A percentile compares a stretch with the other conserved stretches of the same genome.
These are phyloP conservation scores for Aleiodes leptofemur DNA, from an alignment of 2,888 invertebrate species.

Conservation along the genomic window DNA sequence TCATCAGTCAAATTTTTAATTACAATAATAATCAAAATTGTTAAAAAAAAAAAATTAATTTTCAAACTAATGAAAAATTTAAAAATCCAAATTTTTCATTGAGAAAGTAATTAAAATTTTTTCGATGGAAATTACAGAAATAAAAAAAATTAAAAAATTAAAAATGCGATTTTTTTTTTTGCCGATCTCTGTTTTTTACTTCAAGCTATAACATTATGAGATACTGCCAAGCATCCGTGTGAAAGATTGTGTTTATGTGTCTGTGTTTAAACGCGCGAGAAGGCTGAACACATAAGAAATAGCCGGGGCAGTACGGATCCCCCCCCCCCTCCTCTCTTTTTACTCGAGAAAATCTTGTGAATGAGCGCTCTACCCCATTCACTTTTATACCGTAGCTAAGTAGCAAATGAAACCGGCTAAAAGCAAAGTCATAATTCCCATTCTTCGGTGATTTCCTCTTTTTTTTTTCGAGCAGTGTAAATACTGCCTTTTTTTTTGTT, in stretches of 20 bases:
- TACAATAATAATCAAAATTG: too few species aligned
- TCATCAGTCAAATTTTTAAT: too few species aligned
- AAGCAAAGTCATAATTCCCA: slow-evolving; percentile 30
- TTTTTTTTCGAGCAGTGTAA: slow-evolving; percentile 19
- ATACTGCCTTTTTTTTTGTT: too few species aligned
- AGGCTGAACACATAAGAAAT: slow-evolving; percentile 49
- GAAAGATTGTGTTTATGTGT: slow-evolving; percentile 9
- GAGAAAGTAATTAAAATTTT: too few species aligned
- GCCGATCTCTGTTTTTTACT: too few species aligned
- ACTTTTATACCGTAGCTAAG: slow-evolving; percentile 67
- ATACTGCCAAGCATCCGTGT: neutral
- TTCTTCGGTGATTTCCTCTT: slow-evolving; percentile 50
- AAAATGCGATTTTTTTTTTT: too few species aligned
- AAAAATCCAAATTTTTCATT: too few species aligned
- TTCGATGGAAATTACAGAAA: too few species aligned
- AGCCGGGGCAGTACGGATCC: slow-evolving; percentile 58
- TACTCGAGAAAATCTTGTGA: slow-evolving; percentile 70
- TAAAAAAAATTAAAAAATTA: too few species aligned
- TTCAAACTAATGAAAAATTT: too few species aligned
- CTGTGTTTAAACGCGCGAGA: slow-evolving; percentile 33
- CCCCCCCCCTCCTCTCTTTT: slow-evolving; percentile 49
- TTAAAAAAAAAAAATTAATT: too few species aligned
- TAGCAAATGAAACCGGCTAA: slow-evolving; percentile 55
- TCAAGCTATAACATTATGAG: slow-evolving; percentile 29
- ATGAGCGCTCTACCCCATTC: slow-evolving; percentile 72